Evolutionary conservation across 2,888 invertebrate species (phyloP).

Genomic region (Tiliacea aurago): DNA sequence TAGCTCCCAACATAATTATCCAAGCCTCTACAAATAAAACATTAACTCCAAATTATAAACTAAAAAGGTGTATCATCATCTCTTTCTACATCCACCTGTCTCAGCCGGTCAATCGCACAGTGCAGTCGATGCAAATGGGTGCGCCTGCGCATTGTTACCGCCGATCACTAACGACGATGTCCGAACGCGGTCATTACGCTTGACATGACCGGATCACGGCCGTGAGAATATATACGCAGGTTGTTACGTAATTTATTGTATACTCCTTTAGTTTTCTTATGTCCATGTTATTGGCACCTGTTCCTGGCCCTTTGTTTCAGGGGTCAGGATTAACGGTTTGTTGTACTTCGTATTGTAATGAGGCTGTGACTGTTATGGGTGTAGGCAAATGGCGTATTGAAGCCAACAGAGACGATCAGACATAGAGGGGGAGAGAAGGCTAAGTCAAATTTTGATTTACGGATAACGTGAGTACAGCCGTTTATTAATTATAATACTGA

Average conservation of each 20-base stretch:
- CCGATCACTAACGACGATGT: constrained; percentile 75
- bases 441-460: neutral
- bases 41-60: constrained; percentile 19
- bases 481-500: neutral
- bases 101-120: constrained; percentile 65
- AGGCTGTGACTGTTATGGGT: constrained; percentile 28
- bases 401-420: neutral
- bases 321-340: constrained; percentile 57
- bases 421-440: neutral
- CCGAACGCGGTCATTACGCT: constrained; percentile 72
- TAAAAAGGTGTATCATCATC: constrained; percentile 58
- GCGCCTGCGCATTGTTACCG: constrained; percentile 72
- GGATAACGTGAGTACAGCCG: neutral
- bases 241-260: constrained; percentile 64
- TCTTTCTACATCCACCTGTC: constrained; percentile 66
- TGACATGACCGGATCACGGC: constrained; percentile 65
- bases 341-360: constrained; percentile 57
- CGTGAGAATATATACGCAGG: constrained; percentile 65
- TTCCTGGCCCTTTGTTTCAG: constrained; percentile 42
- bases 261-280: constrained; percentile 44
- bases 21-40: constrained; percentile 25
- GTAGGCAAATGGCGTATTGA: constrained; percentile 9
- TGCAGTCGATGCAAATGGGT: constrained; percentile 72
- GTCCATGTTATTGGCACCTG: constrained; percentile 58
- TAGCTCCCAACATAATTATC: neutral